Evolutionary conservation across 2,113 vertebrate species (phyloP).

Genomic region (Myotis brandtii): DNA sequence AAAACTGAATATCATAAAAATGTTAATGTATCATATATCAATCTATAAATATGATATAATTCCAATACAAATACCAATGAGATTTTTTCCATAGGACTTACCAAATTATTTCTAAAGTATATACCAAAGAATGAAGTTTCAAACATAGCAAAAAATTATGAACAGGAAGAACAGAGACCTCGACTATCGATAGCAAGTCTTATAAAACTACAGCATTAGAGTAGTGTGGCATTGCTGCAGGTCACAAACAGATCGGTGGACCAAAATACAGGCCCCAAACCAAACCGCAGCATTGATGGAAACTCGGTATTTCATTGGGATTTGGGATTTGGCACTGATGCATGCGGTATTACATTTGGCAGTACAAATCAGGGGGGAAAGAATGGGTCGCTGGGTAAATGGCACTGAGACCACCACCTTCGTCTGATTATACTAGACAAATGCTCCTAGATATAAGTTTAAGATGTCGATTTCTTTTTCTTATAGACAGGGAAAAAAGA

Average conservation of each 20-base stretch:
- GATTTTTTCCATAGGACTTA: background rate
- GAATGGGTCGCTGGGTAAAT: background rate
- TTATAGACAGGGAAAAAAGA: background rate
- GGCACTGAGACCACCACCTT: background rate
- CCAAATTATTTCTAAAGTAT: background rate
- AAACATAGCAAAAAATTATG: background rate
- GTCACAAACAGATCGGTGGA: background rate
- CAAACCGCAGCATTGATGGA: background rate
- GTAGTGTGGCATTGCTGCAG: background rate
- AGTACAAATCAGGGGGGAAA: background rate
- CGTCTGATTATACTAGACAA: background rate
- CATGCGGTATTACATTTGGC: background rate
- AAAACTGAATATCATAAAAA: background rate
- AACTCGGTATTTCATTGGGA: background rate
- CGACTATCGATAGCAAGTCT: background rate
- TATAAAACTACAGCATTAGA: background rate
- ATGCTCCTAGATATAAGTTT: background rate
- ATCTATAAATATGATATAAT: background rate
- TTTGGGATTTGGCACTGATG: background rate
- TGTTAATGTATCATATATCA: background rate
- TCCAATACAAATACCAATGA: background rate
- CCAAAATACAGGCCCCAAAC: background rate
- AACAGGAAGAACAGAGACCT: background rate
- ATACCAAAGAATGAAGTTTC: constrained; percentile 3
- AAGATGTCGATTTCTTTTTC: background rate